phyloP scores from a whole-genome alignment of 2,113 vertebrate species.

The Lanius collurio region DNA sequence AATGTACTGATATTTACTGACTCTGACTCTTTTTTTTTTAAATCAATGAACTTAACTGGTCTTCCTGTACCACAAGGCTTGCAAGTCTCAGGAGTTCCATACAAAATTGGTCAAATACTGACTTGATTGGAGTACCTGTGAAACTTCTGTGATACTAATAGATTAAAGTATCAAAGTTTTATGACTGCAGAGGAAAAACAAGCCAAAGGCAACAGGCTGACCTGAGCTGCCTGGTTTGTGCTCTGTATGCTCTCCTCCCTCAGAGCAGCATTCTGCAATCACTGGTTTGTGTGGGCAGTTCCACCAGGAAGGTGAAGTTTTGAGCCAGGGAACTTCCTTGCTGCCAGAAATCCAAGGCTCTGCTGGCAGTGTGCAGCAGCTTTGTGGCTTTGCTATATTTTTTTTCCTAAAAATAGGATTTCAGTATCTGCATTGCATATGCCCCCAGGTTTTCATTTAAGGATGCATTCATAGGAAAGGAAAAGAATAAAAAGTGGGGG shows the following conservation, averaged over 20 bases:
- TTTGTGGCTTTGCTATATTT: not conserved
- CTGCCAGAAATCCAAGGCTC: not conserved
- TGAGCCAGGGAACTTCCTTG: not conserved
- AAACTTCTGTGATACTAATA: not conserved
- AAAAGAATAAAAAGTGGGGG: not conserved
- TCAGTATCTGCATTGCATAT: not conserved
- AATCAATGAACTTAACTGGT: not conserved
- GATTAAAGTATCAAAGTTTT: not conserved
- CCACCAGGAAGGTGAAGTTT: not conserved
- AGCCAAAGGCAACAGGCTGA: not conserved
- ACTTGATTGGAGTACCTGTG: not conserved
- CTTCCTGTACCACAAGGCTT: not conserved
- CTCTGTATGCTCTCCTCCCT: not conserved
- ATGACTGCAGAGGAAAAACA: not conserved
- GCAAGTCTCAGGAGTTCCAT: not conserved
- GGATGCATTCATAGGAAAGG: not conserved
- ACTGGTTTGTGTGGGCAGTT: not conserved
- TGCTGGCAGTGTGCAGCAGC: not conserved
- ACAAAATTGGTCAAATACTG: not conserved
- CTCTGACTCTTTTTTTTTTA: not conserved
- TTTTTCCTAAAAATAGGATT: not conserved
- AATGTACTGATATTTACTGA: not conserved
- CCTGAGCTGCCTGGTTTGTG: not conserved
- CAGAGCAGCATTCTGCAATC: not conserved
- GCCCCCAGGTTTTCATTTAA: not conserved